These are phyloP conservation scores for Trematomus loennbergii DNA, from an alignment of 2,113 vertebrate genomes.

Conservation along the genomic window DNA sequence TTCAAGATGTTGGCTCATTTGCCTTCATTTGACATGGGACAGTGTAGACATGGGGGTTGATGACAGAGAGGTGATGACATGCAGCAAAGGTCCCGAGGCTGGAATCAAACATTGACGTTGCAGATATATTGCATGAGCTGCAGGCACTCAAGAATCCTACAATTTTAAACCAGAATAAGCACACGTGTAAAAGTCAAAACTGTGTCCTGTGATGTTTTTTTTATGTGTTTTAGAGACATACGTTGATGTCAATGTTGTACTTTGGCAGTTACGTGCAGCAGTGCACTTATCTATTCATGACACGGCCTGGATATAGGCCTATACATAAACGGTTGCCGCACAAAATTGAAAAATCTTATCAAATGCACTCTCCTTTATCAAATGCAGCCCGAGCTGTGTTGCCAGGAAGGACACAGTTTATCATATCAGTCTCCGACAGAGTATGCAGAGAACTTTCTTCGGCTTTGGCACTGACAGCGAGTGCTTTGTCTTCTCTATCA, in stretches of 20 bases:
- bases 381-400: constrained; percentile 18
- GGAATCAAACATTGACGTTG: too few species aligned
- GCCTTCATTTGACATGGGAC: too few species aligned
- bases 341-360: constrained; percentile 34
- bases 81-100: too few species aligned
- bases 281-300: neutral
- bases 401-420: constrained; percentile 36
- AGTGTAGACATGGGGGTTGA: too few species aligned
- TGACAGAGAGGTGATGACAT: too few species aligned
- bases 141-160: too few species aligned
- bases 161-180: too few species aligned
- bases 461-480: constrained; percentile 14
- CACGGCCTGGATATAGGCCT: constrained; percentile 1
- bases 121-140: too few species aligned
- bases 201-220: neutral
- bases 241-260: neutral
- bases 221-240: neutral
- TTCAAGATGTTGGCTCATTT: too few species aligned
- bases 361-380: constrained; percentile 51
- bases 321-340: constrained; percentile 6
- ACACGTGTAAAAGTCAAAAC: neutral
- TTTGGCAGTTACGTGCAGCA: constrained; percentile 9
- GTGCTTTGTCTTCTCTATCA: constrained; percentile 32
- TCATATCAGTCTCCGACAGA: constrained; percentile 33
- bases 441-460: constrained; percentile 5